These are phyloP conservation scores for Muscicapa adusta DNA, from an alignment of 2,113 vertebrate genomes.

Conservation along the genomic window DNA sequence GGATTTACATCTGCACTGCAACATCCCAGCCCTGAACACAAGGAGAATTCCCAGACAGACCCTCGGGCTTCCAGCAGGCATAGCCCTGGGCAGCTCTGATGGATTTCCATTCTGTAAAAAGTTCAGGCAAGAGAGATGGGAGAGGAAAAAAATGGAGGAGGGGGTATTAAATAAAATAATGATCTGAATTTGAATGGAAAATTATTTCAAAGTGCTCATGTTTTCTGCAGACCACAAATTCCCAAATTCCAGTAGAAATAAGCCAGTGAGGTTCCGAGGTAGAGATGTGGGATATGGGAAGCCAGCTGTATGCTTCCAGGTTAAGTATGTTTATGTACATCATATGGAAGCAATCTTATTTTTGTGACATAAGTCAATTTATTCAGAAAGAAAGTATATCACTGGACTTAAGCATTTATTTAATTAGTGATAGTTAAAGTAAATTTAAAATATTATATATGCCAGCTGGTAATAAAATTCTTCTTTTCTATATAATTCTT, in stretches of 20 bases:
- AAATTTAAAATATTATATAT: neutral
- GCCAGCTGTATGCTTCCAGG: neutral
- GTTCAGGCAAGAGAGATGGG: neutral
- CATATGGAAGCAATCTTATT: neutral
- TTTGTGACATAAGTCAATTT: neutral
- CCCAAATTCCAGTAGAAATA: neutral
- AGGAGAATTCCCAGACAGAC: neutral
- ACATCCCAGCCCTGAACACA: neutral
- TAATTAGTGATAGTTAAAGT: neutral
- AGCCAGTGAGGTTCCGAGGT: neutral
- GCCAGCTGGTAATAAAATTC: neutral
- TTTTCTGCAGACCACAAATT: neutral
- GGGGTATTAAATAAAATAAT: neutral
- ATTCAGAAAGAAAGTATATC: neutral
- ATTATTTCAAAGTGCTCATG: neutral
- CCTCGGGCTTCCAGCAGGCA: neutral
- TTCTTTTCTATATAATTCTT: neutral
- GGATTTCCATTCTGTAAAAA: neutral
- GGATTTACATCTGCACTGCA: neutral
- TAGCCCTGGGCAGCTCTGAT: neutral
- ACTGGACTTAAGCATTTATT: neutral
- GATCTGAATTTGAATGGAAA: neutral
- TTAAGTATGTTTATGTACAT: neutral
- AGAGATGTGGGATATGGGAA: neutral
- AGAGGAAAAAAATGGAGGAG: accelerated